Conservation (phyloP, 2,888 invertebrate species). For the Drosophila ustulata region DNA sequence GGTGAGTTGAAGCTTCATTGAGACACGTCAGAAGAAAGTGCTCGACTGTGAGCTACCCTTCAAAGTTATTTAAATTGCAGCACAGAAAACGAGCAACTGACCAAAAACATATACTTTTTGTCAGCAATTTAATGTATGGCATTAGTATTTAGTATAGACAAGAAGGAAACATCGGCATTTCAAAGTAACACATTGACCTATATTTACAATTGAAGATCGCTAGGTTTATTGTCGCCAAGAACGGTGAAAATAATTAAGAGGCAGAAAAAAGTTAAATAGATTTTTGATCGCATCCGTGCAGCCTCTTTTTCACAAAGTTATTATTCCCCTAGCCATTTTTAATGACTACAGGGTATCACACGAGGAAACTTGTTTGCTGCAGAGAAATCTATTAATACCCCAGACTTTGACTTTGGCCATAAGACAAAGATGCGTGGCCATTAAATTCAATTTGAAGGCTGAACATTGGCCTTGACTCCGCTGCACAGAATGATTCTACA, state of each 20-base stretch:
- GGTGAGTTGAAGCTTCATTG: slow-evolving; percentile 71
- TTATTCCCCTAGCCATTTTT: background rate
- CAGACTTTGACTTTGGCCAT: slow-evolving; percentile 75
- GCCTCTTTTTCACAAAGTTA: background rate
- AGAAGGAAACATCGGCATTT: background rate
- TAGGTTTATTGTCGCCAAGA: too few species aligned
- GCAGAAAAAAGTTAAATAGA: background rate
- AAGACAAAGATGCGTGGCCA: slow-evolving; percentile 76
- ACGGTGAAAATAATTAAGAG: too few species aligned
- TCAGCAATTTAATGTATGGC: too few species aligned
- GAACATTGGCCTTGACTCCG: slow-evolving; percentile 73
- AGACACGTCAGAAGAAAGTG: slow-evolving; percentile 12
- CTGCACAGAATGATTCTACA: slow-evolving; percentile 23
- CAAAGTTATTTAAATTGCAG: too few species aligned
- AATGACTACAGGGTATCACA: slow-evolving; percentile 4
- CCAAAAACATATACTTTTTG: too few species aligned
- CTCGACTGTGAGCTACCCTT: background rate
- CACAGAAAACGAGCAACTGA: too few species aligned
- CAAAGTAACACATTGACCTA: background rate
- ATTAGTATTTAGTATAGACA: too few species aligned
- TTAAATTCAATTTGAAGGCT: slow-evolving; percentile 81
- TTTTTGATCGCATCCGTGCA: background rate
- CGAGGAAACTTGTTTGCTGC: slow-evolving; percentile 69
- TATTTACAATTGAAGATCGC: background rate
- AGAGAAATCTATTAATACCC: slow-evolving; percentile 75